Evolutionary conservation across 2,113 vertebrate species (phyloP).

Genomic region (Phasianus colchicus): DNA sequence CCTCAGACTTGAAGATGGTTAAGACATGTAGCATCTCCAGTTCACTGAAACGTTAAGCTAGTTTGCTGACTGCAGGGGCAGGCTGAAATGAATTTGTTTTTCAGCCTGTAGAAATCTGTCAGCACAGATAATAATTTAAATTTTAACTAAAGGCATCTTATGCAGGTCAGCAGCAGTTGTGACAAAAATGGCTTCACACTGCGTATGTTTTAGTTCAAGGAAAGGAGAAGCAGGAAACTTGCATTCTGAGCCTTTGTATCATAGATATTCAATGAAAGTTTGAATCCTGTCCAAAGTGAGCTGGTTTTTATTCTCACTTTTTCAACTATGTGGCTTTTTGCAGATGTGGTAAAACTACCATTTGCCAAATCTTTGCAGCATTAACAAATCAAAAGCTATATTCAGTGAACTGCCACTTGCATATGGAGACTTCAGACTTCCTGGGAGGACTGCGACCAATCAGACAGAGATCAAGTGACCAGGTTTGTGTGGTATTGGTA

Average conservation of each 20-base stretch:
- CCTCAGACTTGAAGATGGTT: neutral
- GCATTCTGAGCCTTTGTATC: neutral
- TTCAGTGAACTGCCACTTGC: slow-evolving; percentile 93
- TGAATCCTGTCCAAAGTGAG: neutral
- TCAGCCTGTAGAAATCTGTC: neutral
- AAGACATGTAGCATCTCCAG: neutral
- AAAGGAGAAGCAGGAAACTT: neutral
- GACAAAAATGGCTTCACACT: neutral
- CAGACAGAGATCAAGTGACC: slow-evolving; percentile 81
- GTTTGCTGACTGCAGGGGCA: neutral
- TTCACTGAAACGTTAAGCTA: neutral
- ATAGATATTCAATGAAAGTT: neutral
- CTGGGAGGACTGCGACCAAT: slow-evolving; percentile 91
- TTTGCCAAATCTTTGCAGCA: slow-evolving; percentile 95
- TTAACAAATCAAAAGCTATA: slow-evolving; percentile 86
- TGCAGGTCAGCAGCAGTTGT: neutral
- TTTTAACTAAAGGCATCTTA: neutral
- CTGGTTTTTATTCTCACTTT: neutral
- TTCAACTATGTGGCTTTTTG: neutral
- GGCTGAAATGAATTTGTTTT: neutral
- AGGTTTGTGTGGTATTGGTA: slow-evolving; percentile 71
- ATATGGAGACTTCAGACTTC: slow-evolving; percentile 98
- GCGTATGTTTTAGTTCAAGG: neutral
- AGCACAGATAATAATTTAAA: neutral
- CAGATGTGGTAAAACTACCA: slow-evolving; percentile 97